Conservation (phyloP, 2,888 invertebrate species). For the Asteroscopus sphinx region DNA sequence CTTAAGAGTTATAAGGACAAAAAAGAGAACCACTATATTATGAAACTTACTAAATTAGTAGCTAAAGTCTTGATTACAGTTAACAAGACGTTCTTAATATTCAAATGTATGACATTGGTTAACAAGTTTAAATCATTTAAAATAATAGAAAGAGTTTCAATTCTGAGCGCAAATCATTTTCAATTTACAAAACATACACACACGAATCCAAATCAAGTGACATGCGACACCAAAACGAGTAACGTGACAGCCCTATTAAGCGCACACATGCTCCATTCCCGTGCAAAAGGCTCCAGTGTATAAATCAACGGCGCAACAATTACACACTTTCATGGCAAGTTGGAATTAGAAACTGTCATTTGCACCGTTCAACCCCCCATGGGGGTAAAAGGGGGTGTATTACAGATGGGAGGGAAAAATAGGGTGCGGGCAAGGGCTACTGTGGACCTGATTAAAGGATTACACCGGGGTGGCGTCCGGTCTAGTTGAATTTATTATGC, state of each 20-base stretch:
- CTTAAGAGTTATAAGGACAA: too few relatives aligned
- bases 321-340: slow-evolving; percentile 90
- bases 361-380: slow-evolving; percentile 84
- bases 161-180: slow-evolving; percentile 8
- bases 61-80: too few relatives aligned
- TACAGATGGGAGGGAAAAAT: slow-evolving; percentile 84
- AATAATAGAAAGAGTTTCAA: too few relatives aligned
- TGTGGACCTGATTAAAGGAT: slow-evolving; percentile 89
- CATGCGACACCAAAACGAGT: slow-evolving; percentile 21
- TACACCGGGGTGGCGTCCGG: slow-evolving; percentile 86
- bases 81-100: too few relatives aligned
- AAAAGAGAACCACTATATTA: too few relatives aligned
- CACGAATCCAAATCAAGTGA: not conserved
- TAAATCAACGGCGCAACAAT: slow-evolving; percentile 90
- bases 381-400: slow-evolving; percentile 62
- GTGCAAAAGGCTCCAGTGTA: slow-evolving; percentile 84
- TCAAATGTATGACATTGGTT: too few relatives aligned
- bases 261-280: slow-evolving; percentile 78
- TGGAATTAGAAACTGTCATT: slow-evolving; percentile 91
- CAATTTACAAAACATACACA: slow-evolving; percentile 21
- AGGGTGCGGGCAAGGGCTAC: slow-evolving; percentile 88
- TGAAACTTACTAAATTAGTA: too few relatives aligned
- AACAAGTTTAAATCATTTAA: too few relatives aligned
- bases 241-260: slow-evolving; percentile 60
- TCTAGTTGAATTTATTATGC: slow-evolving; percentile 89